Conservation (phyloP, 2,888 invertebrate species). For the Terebella lapidaria region DNA sequence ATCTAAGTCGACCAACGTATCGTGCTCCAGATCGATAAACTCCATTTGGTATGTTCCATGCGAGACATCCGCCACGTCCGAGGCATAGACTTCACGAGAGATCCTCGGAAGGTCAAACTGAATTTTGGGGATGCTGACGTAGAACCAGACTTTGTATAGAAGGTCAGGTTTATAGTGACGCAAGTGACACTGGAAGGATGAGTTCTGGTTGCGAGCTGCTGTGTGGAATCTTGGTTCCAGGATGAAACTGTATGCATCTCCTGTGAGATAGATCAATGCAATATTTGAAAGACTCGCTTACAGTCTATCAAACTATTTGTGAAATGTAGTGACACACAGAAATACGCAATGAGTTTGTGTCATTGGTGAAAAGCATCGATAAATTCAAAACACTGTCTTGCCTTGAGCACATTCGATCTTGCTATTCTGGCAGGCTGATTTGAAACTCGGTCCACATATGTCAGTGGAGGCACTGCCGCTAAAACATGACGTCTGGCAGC, state of each 20-base stretch:
- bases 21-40: slow-evolving; percentile 28
- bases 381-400: too few species aligned
- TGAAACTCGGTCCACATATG: too few species aligned
- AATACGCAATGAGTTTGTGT: too few species aligned
- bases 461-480: too few species aligned
- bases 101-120: slow-evolving; percentile 20
- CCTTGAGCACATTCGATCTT: too few species aligned
- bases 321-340: too few species aligned
- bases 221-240: slow-evolving; percentile 40
- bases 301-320: too few species aligned
- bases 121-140: slow-evolving; percentile 31
- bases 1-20: slow-evolving; percentile 22
- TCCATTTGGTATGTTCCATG: slow-evolving; percentile 19
- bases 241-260: slow-evolving; percentile 40
- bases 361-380: too few species aligned
- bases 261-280: slow-evolving; percentile 22
- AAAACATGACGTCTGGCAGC: too few species aligned
- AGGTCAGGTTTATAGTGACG: slow-evolving; percentile 32
- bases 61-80: slow-evolving; percentile 5
- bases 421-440: too few species aligned
- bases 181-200: slow-evolving; percentile 42
- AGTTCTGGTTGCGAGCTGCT: slow-evolving; percentile 22
- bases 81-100: slow-evolving; percentile 11
- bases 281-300: background rate
- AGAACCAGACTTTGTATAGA: slow-evolving; percentile 44